A percentile compares a stretch with the other conserved stretches of the same genome.
These are phyloP conservation scores for Chorisops tibialis DNA, from an alignment of 2,888 invertebrate species.

Conservation along the genomic window DNA sequence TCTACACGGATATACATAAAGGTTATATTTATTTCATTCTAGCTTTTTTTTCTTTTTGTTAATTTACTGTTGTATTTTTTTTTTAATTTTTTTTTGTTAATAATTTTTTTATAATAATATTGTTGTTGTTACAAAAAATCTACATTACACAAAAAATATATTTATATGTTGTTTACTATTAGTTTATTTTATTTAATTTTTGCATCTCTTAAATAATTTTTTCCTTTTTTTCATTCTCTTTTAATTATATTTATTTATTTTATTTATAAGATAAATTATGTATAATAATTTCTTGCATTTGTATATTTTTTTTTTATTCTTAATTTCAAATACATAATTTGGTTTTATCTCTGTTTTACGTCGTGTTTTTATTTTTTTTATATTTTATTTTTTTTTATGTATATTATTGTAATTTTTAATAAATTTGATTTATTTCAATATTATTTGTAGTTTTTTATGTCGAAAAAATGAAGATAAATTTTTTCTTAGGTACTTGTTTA, in stretches of 20 bases:
- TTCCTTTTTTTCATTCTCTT: conserved; percentile 13
- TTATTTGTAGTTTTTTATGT: not conserved
- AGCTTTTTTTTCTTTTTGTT: conserved; percentile 17
- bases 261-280: not conserved
- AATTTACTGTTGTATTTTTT: conserved; percentile 20
- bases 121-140: conserved; percentile 14
- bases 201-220: no score
- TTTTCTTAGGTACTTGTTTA: conserved; percentile 27
- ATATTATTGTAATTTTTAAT: conserved; percentile 17
- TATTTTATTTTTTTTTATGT: not conserved
- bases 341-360: conserved; percentile 5
- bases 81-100: conserved; percentile 21
- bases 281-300: not conserved
- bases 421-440: conserved; percentile 23
- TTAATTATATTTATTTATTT: conserved; percentile 16
- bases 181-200: conserved; percentile 8
- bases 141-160: conserved; percentile 26
- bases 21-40: not conserved
- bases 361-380: not conserved
- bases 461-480: no score
- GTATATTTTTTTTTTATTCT: conserved; percentile 28
- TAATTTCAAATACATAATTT: conserved; percentile 24
- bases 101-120: not conserved
- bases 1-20: not conserved
- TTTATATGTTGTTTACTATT: conserved; percentile 15